These are phyloP conservation scores for Piaya cayana DNA, from an alignment of 2,113 vertebrate species.

Conservation along the genomic window DNA sequence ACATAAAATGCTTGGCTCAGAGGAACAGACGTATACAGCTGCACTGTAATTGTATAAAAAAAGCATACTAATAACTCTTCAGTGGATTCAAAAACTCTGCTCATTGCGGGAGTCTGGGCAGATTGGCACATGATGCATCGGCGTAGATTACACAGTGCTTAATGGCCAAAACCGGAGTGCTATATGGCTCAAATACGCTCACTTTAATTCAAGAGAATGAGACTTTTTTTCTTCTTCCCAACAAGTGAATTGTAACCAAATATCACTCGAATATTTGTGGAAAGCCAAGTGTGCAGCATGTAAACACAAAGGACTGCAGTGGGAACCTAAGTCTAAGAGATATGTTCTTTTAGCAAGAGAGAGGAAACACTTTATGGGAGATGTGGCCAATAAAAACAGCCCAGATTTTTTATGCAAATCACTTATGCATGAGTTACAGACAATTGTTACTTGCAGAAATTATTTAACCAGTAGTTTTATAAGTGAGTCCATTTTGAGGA, in stretches of 20 bases:
- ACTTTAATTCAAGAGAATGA: not conserved
- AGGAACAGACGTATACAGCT: slow-evolving; percentile 66
- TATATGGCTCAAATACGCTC: not conserved
- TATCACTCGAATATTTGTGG: not conserved
- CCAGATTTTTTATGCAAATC: not conserved
- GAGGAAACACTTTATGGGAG: not conserved
- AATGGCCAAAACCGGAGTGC: slow-evolving; percentile 5
- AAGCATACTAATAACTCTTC: slow-evolving; percentile 42
- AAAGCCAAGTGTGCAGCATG: not conserved
- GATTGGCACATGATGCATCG: slow-evolving; percentile 31
- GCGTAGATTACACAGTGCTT: not conserved
- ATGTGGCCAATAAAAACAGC: not conserved
- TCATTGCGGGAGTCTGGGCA: slow-evolving; percentile 12
- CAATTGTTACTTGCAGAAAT: not conserved
- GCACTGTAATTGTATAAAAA: slow-evolving; percentile 65
- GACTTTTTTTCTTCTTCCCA: not conserved
- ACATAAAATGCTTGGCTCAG: slow-evolving; percentile 59
- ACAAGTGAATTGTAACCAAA: slow-evolving; percentile 26
- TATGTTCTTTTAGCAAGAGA: not conserved
- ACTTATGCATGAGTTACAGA: not conserved
- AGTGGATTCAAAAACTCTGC: slow-evolving; percentile 45
- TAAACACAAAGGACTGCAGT: not conserved
- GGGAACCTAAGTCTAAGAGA: not conserved
- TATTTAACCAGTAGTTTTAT: not conserved
- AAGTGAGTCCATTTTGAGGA: not conserved